Percentiles rank a stretch among this genome's conserved stretches.
Evolutionary conservation across 2,797 vertebrate genomes (phyloP).

Genomic region (Austrolebias charrua): DNA sequence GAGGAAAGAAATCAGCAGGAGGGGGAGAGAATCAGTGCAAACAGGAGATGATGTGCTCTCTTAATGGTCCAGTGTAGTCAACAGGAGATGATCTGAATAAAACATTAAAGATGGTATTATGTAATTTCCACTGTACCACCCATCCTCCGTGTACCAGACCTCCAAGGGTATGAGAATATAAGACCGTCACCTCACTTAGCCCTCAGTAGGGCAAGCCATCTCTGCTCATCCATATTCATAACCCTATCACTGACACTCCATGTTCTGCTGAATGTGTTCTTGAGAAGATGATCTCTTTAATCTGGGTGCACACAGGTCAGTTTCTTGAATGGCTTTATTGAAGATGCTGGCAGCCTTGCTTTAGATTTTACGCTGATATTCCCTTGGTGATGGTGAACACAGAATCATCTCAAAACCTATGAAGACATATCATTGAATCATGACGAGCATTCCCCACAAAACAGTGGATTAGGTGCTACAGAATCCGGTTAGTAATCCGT

Average conservation of each 20-base stretch:
- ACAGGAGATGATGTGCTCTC: slow-evolving; percentile 25
- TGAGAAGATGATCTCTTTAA: slow-evolving; percentile 39
- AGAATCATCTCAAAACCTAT: slow-evolving; percentile 25
- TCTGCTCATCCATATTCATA: slow-evolving; percentile 70
- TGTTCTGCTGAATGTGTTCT: slow-evolving; percentile 35
- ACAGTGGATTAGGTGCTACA: slow-evolving; percentile 10
- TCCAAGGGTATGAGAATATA: slow-evolving; percentile 61
- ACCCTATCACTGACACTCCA: slow-evolving; percentile 41
- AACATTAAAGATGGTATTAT: slow-evolving; percentile 69
- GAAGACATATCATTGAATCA: slow-evolving; percentile 25
- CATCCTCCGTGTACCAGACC: slow-evolving; percentile 44
- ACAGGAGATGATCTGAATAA: slow-evolving; percentile 68
- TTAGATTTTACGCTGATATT: slow-evolving; percentile 31
- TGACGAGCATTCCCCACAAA: slow-evolving; percentile 11
- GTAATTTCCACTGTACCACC: slow-evolving; percentile 55
- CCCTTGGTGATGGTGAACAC: slow-evolving; percentile 21
- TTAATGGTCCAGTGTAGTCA: slow-evolving; percentile 58
- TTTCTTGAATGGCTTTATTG: slow-evolving; percentile 26
- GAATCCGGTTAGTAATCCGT: slow-evolving; percentile 25
- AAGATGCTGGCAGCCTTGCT: not conserved
- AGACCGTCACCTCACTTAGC: slow-evolving; percentile 53
- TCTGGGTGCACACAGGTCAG: slow-evolving; percentile 13
- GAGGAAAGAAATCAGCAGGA: slow-evolving; percentile 17
- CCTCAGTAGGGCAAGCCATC: slow-evolving; percentile 47
- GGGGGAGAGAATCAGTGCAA: slow-evolving; percentile 44